Conservation (phyloP, 2,888 invertebrate species). For the Clitarchus hookeri region DNA sequence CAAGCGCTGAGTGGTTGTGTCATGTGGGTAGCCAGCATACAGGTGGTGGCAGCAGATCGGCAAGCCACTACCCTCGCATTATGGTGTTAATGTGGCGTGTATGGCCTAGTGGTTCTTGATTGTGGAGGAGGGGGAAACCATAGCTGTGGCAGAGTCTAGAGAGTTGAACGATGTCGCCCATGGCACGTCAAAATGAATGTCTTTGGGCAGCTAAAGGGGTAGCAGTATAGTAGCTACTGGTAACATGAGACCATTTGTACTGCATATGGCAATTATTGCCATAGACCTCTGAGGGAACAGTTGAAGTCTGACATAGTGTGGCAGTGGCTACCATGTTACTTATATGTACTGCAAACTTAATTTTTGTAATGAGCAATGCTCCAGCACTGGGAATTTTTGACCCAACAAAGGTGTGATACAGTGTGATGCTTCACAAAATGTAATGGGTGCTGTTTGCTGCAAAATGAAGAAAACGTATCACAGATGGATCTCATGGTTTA, state of each 20-base stretch:
- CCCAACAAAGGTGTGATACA: conserved; percentile 32
- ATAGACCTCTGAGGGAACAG: conserved; percentile 34
- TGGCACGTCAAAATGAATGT: no score
- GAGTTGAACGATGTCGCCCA: no score
- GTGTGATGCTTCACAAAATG: conserved; percentile 41
- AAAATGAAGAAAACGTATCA: conserved; percentile 50
- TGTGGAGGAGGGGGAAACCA: no score
- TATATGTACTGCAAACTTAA: background rate
- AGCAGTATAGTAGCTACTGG: no score
- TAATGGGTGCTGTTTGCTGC: conserved; percentile 33
- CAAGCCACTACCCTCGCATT: no score
- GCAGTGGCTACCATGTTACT: conserved; percentile 26
- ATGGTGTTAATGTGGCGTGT: no score
- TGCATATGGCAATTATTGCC: conserved; percentile 23
- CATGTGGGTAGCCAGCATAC: no score
- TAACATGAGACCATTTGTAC: conserved; percentile 29
- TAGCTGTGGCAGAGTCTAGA: no score
- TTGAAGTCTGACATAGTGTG: background rate
- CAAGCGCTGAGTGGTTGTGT: no score
- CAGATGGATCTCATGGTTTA: conserved; percentile 49
- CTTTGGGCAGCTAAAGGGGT: no score
- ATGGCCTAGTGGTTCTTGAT: no score
- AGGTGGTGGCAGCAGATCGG: no score
- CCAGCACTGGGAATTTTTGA: conserved; percentile 39
- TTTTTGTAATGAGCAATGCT: background rate